Evolutionary conservation across 2,113 vertebrate species (phyloP), one percentile per base, ranked within the genome.

Genomic region (Pangasianodon gigas): DNA sequence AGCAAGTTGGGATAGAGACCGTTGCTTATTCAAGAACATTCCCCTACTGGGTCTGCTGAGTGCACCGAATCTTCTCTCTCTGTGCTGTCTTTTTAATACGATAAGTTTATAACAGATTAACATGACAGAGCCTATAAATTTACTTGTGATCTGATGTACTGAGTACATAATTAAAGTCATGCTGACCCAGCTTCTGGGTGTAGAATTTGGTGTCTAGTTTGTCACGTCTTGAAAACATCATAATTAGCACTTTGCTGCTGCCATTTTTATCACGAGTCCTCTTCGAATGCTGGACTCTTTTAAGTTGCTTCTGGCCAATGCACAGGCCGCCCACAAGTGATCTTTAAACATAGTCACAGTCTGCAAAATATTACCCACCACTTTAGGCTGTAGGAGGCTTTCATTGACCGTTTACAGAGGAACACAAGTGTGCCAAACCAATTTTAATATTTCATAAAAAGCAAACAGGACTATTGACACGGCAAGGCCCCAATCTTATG

Each of bases 311-410:
- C 44, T 69, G 84, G 84, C 84, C 44, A 51, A 62, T 3, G 6
- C 26, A 48, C 26, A 67, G 6, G 14, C 84, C 29, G 24, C 84
- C 84, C 84, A 85, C 84, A 32, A 67, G 60, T 69, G 60, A 85
- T 51, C 84, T 85, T 85, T 85, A 69, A 51, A 69, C 58, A 14
- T 10, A 67, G 56, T 7, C 18, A 37, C 16, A 56, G n/a, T 37
- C 80, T 81, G 48, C 56, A 26, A 85, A 85, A 46, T 85, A 51
- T 48, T 69, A 85, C 60, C 16, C 60, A n/a, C 37, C 21, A 84
- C 82, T 60, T 84, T 26, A 62, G 10, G 32, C 5, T 62, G 82
- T 85, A 67, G 41, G 26, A 65, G 60, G 62, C 26, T 85, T 85
- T 10, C 41, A 51, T 18, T 85, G 60, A 62, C 80, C 21, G 2